Percentiles rank a stretch among this genome's conserved stretches.
phyloP scores from a whole-genome alignment of 2,888 invertebrate genomes.

The Orthonychiurus folsomi region DNA sequence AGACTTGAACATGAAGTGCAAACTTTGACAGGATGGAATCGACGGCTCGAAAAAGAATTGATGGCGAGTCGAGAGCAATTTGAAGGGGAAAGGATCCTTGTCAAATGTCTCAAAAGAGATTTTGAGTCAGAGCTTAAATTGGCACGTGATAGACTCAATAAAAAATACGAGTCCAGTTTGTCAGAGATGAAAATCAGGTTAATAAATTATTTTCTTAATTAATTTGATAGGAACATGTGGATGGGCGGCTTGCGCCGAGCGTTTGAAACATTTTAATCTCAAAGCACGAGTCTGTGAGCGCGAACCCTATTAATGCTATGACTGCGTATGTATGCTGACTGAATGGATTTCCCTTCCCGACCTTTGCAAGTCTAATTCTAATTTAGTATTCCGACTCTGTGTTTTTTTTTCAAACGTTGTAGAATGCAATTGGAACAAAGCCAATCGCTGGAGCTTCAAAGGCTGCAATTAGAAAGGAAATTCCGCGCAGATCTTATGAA shows the following conservation, averaged over 20 bases:
- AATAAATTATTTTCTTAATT: not conserved
- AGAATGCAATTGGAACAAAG: conserved; percentile 36
- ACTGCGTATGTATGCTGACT: too few relatives aligned
- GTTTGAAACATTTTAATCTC: not conserved
- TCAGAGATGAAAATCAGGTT: conserved; percentile 25
- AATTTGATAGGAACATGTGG: too few relatives aligned
- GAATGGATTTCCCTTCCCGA: not conserved
- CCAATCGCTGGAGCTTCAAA: conserved; percentile 33
- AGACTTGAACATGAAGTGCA: conserved; percentile 29
- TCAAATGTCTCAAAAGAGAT: conserved; percentile 15
- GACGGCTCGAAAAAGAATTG: conserved; percentile 27
- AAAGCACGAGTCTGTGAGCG: too few relatives aligned
- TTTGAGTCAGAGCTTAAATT: conserved; percentile 13
- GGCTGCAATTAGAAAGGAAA: conserved; percentile 25
- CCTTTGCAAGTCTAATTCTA: not conserved
- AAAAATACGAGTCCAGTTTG: conserved; percentile 20
- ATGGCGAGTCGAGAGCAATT: conserved; percentile 17
- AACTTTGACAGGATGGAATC: conserved; percentile 20
- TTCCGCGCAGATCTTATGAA: conserved; percentile 36
- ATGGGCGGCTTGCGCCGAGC: not conserved
- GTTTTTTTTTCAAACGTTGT: conserved; percentile 4
- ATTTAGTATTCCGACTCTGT: too few relatives aligned
- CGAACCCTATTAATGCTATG: too few relatives aligned
- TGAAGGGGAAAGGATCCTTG: conserved; percentile 19
- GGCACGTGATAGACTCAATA: conserved; percentile 16